Conservation (phyloP, 1,140 invertebrate species). For the Teleopsis dalmanni region DNA sequence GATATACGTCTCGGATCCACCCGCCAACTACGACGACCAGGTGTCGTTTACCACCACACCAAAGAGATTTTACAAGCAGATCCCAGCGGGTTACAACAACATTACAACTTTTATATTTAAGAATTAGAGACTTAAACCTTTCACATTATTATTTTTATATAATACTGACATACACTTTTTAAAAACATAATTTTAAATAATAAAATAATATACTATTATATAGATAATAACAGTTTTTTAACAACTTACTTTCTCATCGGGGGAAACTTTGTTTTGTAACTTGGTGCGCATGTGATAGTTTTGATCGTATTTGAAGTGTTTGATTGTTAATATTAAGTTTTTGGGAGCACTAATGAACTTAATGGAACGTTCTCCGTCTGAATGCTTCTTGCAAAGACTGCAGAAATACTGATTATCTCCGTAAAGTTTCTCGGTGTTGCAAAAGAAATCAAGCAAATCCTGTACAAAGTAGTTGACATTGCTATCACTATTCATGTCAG, state of each 20-base stretch:
- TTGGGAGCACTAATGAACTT: constrained; percentile 62
- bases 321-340: constrained; percentile 70
- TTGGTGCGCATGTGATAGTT: constrained; percentile 66
- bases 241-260: constrained; percentile 50
- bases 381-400: constrained; percentile 62
- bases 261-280: constrained; percentile 57
- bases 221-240: no score
- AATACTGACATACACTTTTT: background rate
- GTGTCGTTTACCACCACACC: no score
- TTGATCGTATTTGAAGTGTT: constrained; percentile 71
- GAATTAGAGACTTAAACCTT: background rate
- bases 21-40: no score
- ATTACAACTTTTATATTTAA: no score
- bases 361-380: constrained; percentile 68
- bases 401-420: constrained; percentile 79
- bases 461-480: constrained; percentile 54
- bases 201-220: no score
- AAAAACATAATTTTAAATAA: background rate
- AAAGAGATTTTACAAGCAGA: no score
- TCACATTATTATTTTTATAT: background rate
- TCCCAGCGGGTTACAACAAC: no score
- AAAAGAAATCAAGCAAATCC: constrained; percentile 65
- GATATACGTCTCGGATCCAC: no score
- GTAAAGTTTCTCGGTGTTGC: constrained; percentile 65
- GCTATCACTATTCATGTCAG: constrained; percentile 50